phyloP scores from a whole-genome alignment of 2,888 invertebrate species.

The Pseudoips prasinana region DNA sequence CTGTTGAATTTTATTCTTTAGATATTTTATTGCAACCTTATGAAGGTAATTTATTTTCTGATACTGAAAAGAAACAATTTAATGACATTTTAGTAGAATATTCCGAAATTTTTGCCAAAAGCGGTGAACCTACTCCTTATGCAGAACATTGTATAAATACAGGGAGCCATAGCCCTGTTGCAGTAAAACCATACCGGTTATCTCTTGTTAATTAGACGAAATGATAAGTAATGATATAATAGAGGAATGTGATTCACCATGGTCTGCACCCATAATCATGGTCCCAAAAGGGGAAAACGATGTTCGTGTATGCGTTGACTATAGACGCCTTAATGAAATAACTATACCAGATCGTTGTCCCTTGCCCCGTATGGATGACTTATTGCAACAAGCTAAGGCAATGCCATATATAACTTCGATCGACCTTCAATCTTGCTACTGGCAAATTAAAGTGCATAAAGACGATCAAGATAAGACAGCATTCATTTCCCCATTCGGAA shows the following conservation, averaged over 20 bases:
- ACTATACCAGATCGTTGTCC: conserved; percentile 11
- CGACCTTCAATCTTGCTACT: conserved; percentile 42
- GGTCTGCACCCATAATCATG: conserved; percentile 12
- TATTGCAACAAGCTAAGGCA: conserved; percentile 7
- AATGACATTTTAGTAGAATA: background rate
- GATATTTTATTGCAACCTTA: conserved; percentile 3
- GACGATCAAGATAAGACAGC: conserved; percentile 33
- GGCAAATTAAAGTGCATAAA: conserved; percentile 35
- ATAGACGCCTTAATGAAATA: conserved; percentile 7
- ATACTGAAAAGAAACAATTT: background rate
- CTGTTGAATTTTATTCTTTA: background rate
- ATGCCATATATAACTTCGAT: conserved; percentile 14
- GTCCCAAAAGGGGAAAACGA: conserved; percentile 9
- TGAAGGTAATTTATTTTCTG: background rate
- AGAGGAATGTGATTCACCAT: conserved; percentile 8
- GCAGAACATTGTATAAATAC: conserved; percentile 18
- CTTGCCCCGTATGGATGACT: conserved; percentile 16
- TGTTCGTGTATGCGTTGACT: conserved; percentile 11
- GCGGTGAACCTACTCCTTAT: conserved; percentile 1
- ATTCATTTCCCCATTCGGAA: conserved; percentile 35
- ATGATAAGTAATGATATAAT: conserved; percentile 7
- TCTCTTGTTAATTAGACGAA: conserved; percentile 5
- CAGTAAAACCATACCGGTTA: conserved; percentile 9
- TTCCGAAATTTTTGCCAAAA: conserved; percentile 3
- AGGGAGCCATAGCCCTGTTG: conserved; percentile 13